phyloP scores from a whole-genome alignment of 2,797 vertebrate species.

The Chiroxiphia lanceolata region DNA sequence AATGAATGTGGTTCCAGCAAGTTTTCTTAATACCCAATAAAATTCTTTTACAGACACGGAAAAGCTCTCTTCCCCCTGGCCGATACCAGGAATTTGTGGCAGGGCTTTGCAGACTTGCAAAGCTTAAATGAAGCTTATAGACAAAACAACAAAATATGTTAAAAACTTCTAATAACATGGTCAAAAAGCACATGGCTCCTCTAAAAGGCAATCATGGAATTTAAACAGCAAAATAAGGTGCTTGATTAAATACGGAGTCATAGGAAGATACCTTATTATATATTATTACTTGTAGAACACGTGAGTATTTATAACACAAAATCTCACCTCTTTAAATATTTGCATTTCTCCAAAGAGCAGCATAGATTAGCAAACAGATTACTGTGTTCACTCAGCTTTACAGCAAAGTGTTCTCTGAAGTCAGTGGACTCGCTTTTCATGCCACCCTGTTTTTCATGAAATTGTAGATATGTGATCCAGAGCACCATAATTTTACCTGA shows the following conservation, averaged over 20 bases:
- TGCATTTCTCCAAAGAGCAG: constrained; percentile 3
- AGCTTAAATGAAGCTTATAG: constrained; percentile 50
- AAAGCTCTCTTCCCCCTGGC: constrained; percentile 33
- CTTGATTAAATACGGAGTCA: neutral
- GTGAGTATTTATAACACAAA: neutral
- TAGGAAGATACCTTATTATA: neutral
- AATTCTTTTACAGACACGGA: constrained; percentile 48
- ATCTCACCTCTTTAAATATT: neutral
- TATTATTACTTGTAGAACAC: neutral
- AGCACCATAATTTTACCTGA: neutral
- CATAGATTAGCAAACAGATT: neutral
- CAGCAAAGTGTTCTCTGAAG: neutral
- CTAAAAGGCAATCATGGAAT: neutral
- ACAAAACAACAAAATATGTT: constrained; percentile 45
- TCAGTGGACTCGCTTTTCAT: neutral
- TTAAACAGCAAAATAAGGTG: constrained; percentile 23
- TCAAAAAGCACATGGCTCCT: constrained; percentile 18
- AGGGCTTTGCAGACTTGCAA: constrained; percentile 48
- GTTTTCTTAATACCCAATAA: constrained; percentile 60
- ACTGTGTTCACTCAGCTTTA: neutral
- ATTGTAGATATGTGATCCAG: neutral
- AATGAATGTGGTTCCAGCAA: constrained; percentile 35
- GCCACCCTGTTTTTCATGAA: neutral
- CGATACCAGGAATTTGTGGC: constrained; percentile 44
- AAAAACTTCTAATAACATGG: constrained; percentile 19